Evolutionary conservation across 2,797 vertebrate species (phyloP), one percentile per base, ranked within the genome.

Genomic region (Eutrigla gurnardus): DNA sequence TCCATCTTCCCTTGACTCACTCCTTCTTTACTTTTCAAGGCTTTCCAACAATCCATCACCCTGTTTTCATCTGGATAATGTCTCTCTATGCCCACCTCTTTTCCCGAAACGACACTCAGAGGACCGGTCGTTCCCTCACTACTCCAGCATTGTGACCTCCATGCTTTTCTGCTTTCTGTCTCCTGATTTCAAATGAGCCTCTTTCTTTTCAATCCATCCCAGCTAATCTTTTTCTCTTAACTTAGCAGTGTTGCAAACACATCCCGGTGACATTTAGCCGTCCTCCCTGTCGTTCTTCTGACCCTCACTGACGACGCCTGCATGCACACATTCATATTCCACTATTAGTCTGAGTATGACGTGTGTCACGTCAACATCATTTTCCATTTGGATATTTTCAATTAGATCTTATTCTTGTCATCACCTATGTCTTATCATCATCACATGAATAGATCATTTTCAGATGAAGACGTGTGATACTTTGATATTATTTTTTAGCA

Each of bases 21-120:
- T 81, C 62, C 58, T 47, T 73, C 52, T 10, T 55, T 67, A 61
- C 53, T 76, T 68, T 67, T 75, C 70, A 79, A 84, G 79, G 79
- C 64, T 82, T 78, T 69, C 4, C 5, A 58, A 60, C 25, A 11
- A 61, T 76, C 40, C 9, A 53, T 78, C 77, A 52, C 11, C 40
- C 57, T 32, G 25, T 72, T 77, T 77, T 61, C 59, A 74, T 82
- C 80, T 78, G 59, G 59, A 73, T 81, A 62, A 75, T 67, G 63
- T 69, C 13, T 65, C 47, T 70, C 18, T 59, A 18, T 43, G 6
- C 47, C 32, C 36, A 4, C 61, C 45, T 55, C 17, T 57, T 57
- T 43, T 18, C 61, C 50, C 25, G 43, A 65, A 68, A 77, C 15
- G 57, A 70, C 83, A 66, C 72, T 82, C 73, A 33, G 49, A 0